These are phyloP conservation scores for Ctenodactylus gundi DNA, from an alignment of 2,113 vertebrate species.

Conservation along the genomic window DNA sequence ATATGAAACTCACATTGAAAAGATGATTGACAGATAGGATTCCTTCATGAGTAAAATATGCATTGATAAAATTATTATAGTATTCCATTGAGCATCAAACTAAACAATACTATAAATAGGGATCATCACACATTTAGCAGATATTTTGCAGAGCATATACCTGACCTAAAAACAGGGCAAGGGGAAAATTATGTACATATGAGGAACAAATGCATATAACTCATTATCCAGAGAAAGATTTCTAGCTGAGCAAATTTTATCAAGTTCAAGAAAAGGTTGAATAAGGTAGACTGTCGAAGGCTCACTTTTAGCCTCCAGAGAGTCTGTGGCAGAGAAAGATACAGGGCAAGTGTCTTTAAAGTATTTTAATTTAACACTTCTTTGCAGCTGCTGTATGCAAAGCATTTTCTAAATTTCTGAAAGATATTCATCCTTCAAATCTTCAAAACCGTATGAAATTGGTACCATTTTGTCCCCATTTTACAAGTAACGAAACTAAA, in stretches of 20 bases:
- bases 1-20: not conserved
- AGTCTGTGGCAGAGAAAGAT: not conserved
- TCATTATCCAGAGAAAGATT: conserved; percentile 38
- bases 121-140: not conserved
- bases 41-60: not conserved
- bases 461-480: not conserved
- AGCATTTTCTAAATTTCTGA: not conserved
- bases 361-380: not conserved
- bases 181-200: not conserved
- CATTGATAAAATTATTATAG: conserved; percentile 10
- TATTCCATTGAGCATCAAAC: not conserved
- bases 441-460: not conserved
- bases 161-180: not conserved
- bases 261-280: not conserved
- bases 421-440: not conserved
- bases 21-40: not conserved
- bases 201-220: not conserved
- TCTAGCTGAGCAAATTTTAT: not conserved
- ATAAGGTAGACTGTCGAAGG: not conserved
- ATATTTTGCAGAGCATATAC: not conserved
- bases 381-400: not conserved
- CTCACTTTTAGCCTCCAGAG: not conserved
- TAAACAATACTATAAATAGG: conserved; percentile 1
- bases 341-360: not conserved
- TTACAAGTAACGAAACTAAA: not conserved